These are phyloP conservation scores for Climacteris rufus DNA, from an alignment of 2,113 vertebrate species.

Conservation along the genomic window DNA sequence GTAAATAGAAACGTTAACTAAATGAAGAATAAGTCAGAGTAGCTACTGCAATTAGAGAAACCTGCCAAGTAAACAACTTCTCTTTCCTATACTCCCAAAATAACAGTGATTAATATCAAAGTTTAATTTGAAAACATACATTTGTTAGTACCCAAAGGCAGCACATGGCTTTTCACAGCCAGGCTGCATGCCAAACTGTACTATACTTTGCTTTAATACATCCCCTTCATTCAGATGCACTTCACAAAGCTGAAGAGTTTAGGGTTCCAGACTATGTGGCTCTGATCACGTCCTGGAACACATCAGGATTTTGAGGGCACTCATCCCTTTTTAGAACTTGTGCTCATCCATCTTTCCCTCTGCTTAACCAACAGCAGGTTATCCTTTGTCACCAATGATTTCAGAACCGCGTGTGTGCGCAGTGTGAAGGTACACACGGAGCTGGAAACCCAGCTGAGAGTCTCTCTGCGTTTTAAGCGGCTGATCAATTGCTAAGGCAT, in stretches of 20 bases:
- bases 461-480: accelerated
- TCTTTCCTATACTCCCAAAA: accelerated
- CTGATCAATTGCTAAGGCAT: neutral
- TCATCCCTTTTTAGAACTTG: neutral
- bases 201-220: neutral
- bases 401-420: accelerated
- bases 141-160: neutral
- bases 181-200: neutral
- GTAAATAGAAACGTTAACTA: neutral
- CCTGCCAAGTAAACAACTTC: neutral
- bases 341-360: neutral
- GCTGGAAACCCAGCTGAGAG: neutral
- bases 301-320: neutral
- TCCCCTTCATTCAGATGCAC: neutral
- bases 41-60: neutral
- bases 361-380: neutral
- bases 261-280: neutral
- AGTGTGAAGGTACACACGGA: no score
- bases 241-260: neutral
- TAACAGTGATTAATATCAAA: neutral
- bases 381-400: neutral
- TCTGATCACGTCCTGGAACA: accelerated
- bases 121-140: neutral
- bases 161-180: neutral
- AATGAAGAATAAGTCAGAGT: neutral